phyloP scores from a whole-genome alignment of 2,888 invertebrate species.

The Tubulanus polymorphus region DNA sequence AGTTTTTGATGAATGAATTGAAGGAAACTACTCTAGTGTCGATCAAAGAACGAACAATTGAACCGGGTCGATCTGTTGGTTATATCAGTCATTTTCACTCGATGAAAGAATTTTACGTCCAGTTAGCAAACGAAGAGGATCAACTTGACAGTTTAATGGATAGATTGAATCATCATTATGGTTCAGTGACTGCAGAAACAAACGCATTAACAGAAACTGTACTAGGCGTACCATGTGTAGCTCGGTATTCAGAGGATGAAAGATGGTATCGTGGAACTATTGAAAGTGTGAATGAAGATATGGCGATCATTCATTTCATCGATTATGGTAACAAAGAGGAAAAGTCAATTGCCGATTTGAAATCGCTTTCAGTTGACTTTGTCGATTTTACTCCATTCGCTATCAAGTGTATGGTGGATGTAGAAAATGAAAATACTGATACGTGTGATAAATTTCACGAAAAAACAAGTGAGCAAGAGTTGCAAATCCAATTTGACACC shows the following conservation, averaged over 20 bases:
- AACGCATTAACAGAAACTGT: slow-evolving; percentile 10
- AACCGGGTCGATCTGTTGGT: slow-evolving; percentile 5
- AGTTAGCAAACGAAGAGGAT: slow-evolving; percentile 57
- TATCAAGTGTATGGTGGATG: slow-evolving; percentile 28
- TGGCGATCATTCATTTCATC: slow-evolving; percentile 60
- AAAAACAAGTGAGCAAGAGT: slow-evolving; percentile 14
- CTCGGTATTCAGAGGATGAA: slow-evolving; percentile 61
- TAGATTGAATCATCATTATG: slow-evolving; percentile 54
- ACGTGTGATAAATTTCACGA: slow-evolving; percentile 24
- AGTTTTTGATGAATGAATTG: not conserved
- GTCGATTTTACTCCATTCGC: slow-evolving; percentile 29
- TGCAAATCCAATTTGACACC: not conserved
- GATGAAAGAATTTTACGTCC: slow-evolving; percentile 60
- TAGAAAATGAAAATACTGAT: slow-evolving; percentile 14
- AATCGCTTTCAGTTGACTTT: slow-evolving; percentile 28
- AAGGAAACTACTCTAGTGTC: not conserved
- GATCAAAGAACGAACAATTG: too few relatives aligned
- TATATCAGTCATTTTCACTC: slow-evolving; percentile 26
- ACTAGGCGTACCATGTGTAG: slow-evolving; percentile 62
- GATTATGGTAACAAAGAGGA: slow-evolving; percentile 60
- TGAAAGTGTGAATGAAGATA: slow-evolving; percentile 52
- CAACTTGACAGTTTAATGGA: slow-evolving; percentile 52
- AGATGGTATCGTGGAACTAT: slow-evolving; percentile 68
- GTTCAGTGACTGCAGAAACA: slow-evolving; percentile 4
- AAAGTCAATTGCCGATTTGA: slow-evolving; percentile 24